Percentiles rank a stretch among this genome's conserved stretches.
Conservation (phyloP, 2,888 invertebrate species). For the Netelia melanura region DNA sequence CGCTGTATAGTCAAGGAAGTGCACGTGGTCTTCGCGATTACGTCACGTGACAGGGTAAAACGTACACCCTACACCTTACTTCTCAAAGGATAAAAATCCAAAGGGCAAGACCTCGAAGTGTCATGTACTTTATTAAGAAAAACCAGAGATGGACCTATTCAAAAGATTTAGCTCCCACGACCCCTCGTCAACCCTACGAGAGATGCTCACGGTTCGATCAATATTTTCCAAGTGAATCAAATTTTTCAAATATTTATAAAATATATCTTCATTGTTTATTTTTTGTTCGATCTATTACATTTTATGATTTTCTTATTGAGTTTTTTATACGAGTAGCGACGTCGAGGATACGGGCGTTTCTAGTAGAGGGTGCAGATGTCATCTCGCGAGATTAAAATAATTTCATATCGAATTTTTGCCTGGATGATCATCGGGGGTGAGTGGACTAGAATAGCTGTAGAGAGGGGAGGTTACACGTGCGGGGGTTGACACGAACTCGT, state of each 20-base stretch:
- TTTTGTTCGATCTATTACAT: background rate
- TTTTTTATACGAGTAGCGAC: slow-evolving; percentile 9
- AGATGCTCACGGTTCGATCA: no score
- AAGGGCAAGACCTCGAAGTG: background rate
- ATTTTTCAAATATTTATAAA: no score
- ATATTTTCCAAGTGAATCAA: no score
- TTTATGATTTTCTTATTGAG: background rate
- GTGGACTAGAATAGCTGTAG: slow-evolving; percentile 47
- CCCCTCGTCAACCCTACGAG: slow-evolving; percentile 14
- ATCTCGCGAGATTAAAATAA: slow-evolving; percentile 74
- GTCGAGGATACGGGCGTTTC: background rate
- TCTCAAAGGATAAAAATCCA: slow-evolving; percentile 3
- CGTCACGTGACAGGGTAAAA: slow-evolving; percentile 76
- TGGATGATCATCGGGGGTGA: slow-evolving; percentile 49
- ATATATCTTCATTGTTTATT: no score
- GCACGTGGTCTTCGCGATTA: slow-evolving; percentile 80
- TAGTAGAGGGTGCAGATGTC: slow-evolving; percentile 45
- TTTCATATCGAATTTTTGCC: slow-evolving; percentile 76
- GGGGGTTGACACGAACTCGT: slow-evolving; percentile 3
- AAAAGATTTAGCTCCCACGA: background rate
- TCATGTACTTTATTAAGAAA: background rate
- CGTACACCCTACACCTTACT: slow-evolving; percentile 1
- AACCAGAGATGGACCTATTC: background rate
- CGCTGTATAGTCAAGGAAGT: slow-evolving; percentile 72
- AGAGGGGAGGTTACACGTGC: slow-evolving; percentile 10